phyloP scores from a whole-genome alignment of 1,140 invertebrate genomes.

The Zaprionus tsacasi region DNA sequence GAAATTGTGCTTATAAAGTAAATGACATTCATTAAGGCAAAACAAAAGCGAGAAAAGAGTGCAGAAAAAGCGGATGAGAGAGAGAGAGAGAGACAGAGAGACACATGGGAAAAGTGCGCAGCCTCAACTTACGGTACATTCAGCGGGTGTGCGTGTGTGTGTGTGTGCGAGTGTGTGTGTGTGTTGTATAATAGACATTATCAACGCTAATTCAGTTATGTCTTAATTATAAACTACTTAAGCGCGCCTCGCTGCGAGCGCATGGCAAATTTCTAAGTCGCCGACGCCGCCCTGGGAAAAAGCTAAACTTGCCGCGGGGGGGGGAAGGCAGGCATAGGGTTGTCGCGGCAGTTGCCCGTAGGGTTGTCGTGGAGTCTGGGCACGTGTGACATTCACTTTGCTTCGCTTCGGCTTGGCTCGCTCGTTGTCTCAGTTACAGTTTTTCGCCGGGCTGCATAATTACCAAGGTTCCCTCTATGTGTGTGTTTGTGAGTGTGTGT shows the following conservation, averaged over 20 bases:
- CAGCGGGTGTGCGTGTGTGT: slow-evolving; percentile 47
- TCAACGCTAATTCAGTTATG: slow-evolving; percentile 83
- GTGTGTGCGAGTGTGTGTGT: slow-evolving; percentile 35
- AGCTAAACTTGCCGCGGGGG: slow-evolving; percentile 14
- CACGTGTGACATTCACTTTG: slow-evolving; percentile 68
- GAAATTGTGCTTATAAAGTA: slow-evolving; percentile 72
- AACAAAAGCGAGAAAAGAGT: slow-evolving; percentile 25
- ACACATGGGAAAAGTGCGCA: slow-evolving; percentile 41
- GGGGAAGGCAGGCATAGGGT: not conserved
- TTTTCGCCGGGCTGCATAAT: slow-evolving; percentile 59
- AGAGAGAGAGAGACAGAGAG: not conserved
- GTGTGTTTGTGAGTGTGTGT: slow-evolving; percentile 13
- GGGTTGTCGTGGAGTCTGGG: slow-evolving; percentile 21
- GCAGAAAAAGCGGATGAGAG: not conserved
- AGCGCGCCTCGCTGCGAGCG: slow-evolving; percentile 58
- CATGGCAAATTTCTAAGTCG: slow-evolving; percentile 66
- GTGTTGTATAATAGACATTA: slow-evolving; percentile 72
- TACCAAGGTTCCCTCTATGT: slow-evolving; percentile 47
- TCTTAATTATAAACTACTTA: slow-evolving; percentile 84
- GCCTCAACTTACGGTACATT: slow-evolving; percentile 40
- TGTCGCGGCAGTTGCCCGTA: slow-evolving; percentile 9
- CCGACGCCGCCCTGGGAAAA: slow-evolving; percentile 7
- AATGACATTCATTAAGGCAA: slow-evolving; percentile 63
- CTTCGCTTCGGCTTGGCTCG: not conserved
- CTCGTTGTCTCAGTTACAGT: slow-evolving; percentile 54